These are phyloP conservation scores for Bufo bufo DNA, from an alignment of 2,113 vertebrate species.

Conservation along the genomic window DNA sequence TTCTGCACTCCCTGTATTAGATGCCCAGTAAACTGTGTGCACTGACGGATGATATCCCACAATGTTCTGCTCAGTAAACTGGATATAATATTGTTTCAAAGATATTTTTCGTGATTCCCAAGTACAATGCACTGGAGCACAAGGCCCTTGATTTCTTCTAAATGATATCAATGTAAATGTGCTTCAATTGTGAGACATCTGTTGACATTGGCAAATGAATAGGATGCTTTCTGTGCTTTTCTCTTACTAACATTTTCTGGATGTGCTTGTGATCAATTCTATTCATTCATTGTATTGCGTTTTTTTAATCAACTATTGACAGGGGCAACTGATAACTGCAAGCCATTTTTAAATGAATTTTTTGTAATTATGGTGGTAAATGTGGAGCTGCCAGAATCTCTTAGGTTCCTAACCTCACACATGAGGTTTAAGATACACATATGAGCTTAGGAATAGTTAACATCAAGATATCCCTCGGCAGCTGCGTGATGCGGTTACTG, in stretches of 20 bases:
- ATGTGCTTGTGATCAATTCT: neutral
- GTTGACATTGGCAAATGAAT: neutral
- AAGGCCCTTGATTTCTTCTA: constrained; percentile 24
- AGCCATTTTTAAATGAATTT: too few species aligned
- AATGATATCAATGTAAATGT: neutral
- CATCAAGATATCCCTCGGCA: too few species aligned
- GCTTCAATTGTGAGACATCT: constrained; percentile 7
- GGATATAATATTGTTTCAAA: neutral
- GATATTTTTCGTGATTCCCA: neutral
- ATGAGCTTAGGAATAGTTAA: too few species aligned
- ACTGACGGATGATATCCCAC: neutral
- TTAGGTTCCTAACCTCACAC: too few species aligned
- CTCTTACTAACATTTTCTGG: neutral
- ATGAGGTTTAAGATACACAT: too few species aligned
- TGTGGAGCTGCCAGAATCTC: too few species aligned
- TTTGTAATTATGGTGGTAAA: too few species aligned
- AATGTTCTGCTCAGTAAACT: neutral
- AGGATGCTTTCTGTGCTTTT: neutral
- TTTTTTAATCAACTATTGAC: too few species aligned
- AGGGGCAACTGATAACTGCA: too few species aligned
- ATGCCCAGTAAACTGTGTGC: neutral
- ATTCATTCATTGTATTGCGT: too few species aligned
- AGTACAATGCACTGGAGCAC: neutral
- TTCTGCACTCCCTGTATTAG: too few species aligned
- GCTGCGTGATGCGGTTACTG: too few species aligned